Conservation (phyloP, 2,113 vertebrate species). For the Prolemur simus region DNA sequence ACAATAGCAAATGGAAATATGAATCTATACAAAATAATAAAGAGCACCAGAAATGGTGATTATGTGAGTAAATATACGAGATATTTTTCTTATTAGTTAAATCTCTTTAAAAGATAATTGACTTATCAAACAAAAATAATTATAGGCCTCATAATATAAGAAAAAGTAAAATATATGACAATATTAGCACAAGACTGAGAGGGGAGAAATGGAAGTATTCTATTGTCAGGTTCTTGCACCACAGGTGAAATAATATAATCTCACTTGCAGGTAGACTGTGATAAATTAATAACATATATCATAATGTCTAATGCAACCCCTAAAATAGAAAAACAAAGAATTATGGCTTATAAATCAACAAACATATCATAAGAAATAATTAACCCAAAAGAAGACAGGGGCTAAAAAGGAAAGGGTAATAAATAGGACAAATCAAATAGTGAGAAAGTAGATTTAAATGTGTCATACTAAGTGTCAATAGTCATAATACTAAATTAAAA, state of each 20-base stretch:
- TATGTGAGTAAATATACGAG: background rate
- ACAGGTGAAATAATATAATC: background rate
- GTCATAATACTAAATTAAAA: background rate
- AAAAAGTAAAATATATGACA: background rate
- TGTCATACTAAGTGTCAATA: background rate
- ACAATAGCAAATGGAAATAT: background rate
- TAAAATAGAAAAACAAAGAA: background rate
- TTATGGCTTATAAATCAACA: background rate
- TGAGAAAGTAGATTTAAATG: constrained; percentile 6
- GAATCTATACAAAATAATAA: background rate
- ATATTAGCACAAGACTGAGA: background rate
- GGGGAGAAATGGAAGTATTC: background rate
- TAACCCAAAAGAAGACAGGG: background rate
- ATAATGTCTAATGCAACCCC: background rate
- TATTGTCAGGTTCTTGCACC: background rate
- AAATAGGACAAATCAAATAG: background rate
- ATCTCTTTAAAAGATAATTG: background rate
- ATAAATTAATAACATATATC: background rate
- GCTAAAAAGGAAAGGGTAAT: background rate
- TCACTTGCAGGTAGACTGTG: background rate
- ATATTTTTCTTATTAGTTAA: background rate
- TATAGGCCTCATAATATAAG: background rate
- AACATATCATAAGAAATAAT: background rate
- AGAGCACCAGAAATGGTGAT: background rate
- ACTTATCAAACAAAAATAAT: constrained; percentile 43